Base-by-base conservation (phyloP, 1,140 invertebrate genomes). In the Trichonephila clavata region DNA sequence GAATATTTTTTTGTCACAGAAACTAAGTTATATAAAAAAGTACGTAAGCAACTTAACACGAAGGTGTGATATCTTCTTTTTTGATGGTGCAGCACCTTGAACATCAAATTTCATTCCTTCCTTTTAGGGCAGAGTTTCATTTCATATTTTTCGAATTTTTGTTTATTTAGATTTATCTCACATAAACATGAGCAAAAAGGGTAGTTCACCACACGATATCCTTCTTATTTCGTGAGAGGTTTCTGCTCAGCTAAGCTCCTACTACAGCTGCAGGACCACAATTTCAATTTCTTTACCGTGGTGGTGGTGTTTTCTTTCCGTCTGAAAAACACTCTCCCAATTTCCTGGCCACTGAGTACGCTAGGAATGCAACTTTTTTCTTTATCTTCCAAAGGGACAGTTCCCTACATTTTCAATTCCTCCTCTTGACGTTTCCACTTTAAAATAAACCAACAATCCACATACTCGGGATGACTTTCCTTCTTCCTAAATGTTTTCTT, bases 371-470 rank as follows among this genome's bases (percentile, higher is more conserved):
- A n/a, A 68, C 21, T 24, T 24, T 14, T 24, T n/a, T 24, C n/a
- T 24, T n/a, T 68, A 68, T 68, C 65, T 68, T 68, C 65, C 65
- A 4, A 39, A 39, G 18, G 27, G 27, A 20, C 71, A 77, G 4
- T 71, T 71, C 27, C 27, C 27, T 39, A 18, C 71, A 39, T 77
- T 77, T 77, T 32, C 27, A 39, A 77, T 77, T 77, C 27, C 14
- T 32, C 16, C 71, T 32, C 71, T 39, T 77, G 32, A 77, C 71
- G 27, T 32, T 77, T 77, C 32, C 27, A 39, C 71, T 77, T 27
- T 77, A 77, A 77, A 77, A 77, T 68, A 68, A 68, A 68, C 68
- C 68, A 27, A 32, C 71, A 68, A 68, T 24, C 21, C n/a, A 50
- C 50, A 50, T 50, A 50, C 50, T 50, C 50, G 10, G 6, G 50